Evolutionary conservation across 1,140 invertebrate genomes (phyloP), one percentile per base, ranked within the genome.

Genomic region (Leptopilina clavipes): DNA sequence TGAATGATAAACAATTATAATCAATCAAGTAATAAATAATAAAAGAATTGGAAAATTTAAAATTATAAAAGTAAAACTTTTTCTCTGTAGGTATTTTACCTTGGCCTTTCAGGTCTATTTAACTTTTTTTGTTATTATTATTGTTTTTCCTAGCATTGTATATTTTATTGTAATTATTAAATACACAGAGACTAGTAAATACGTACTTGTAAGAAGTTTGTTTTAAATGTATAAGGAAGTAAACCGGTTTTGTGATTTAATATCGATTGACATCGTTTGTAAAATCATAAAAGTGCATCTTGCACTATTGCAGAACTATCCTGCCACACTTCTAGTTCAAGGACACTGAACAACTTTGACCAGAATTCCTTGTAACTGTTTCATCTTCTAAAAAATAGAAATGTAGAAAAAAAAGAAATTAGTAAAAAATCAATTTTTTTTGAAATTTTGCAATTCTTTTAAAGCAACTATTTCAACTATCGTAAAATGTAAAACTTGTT

Each of bases 191-290:
- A 25, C 0, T 14, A 65, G 22, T 59, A 18, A 12, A 65, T n/a
- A n/a, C 9, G 56, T 31, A 65, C 18, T 11, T 6, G 10, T 11
- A 65, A 65, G 22, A 31, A 65, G 10, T 31, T 54, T 22, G 19
- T 65, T 11, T 65, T 25, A 52, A 52, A 52, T 52, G 48, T 52
- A 52, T 17, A 52, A 52, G 48, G 48, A 52, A 22, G 56, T 22
- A 31, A 56, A 65, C 56, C 56, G 56, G 56, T 65, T 65, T 11
- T 31, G 56, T 65, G 11, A 65, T 65, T 65, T 31, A 31, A 31
- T 65, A 31, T 65, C 22, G 12, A 65, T 65, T 31, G 8, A n/a
- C 48, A 52, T 52, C 48, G 17, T 52, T 52, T 17, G 12, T 52
- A n/a, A 14, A 10, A 45, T 45, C 44, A 52, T 52, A 52, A 52